Base-by-base conservation (phyloP, 1,140 invertebrate species). In the Harlomillsia oculata region DNA sequence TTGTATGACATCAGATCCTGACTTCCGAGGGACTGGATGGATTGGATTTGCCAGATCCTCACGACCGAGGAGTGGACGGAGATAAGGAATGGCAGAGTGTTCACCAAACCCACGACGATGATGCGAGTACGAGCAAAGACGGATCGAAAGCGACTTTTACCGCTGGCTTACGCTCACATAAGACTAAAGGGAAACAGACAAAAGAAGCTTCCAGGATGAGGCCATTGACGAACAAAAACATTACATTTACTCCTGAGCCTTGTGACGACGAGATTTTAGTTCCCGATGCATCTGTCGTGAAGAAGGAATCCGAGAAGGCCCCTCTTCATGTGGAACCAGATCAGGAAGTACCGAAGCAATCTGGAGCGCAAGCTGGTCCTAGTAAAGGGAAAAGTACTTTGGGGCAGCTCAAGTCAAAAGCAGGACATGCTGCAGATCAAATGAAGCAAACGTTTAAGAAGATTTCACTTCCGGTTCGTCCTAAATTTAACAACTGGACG, bases 391-490 rank as follows among this genome's bases (percentile, higher is more conserved):
- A 32, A 13, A 52, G 32, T 41, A 40, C 53, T 13, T 53, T 61
- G 43, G 49, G 52, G 13, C 59, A 62, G 16, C 29, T 54, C 0
- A 56, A 54, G 18, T 23, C 25, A 5, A 58, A 55, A 40, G 51
- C 60, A n/a, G 63, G 44, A 30, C 45, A 56, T 23, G 41, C 60
- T 29, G 51, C 60, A 2, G 63, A 44, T 23, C 51, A 59, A 41
- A 37, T 64, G 16, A 59, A 58, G 23, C 40, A 56, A 25, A 30
- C 37, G 82, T 40, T 75, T 72, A 54, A 73, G 76, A 26, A 78
- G 76, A 63, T 75, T 77, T 65, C 69, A 11, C 61, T 79, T 36
- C 65, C 67, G 11, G 65, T 66, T n/a, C 52, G 62, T 16, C 68
- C 68, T 6, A 69, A 69, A 55, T 63, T 67, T 39, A 67, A 61